Evolutionary conservation across 53 echinoderm and acorn worm genomes (phyloP), one percentile per base, ranked within the genome.

Genomic region (Zoroaster sp.): DNA sequence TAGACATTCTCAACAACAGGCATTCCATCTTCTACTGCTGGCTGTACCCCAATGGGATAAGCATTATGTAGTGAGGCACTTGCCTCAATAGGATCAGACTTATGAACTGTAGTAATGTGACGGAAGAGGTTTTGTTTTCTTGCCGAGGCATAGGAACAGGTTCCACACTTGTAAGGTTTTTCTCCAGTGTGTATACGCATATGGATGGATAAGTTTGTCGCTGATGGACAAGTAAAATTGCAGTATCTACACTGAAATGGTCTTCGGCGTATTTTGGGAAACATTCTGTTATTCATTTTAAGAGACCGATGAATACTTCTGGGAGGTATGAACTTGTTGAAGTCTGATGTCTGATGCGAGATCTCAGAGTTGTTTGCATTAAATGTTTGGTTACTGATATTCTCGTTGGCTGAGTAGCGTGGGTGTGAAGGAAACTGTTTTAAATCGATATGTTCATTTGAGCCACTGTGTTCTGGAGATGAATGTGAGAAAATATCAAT

Each of bases 171-270:
- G 85, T 71, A 85, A 38, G 85, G 85, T 20, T 85, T 85, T 49
- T 85, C 85, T 31, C 85, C 85, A 44, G 85, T 85, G 72, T 85
- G 85, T 66, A 85, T 85, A 31, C 85, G 85, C 85, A 85, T 85
- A 49, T 85, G 85, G 39, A 85, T 85, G 71, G 85, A 69, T 46
- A 85, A 43, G 71, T 85, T 85, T 34, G 85, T 85, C 2, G 85
- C 85, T n/a, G 85, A 85, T 6, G 85, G 85, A 40, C 85, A 85
- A 18, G 85, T 44, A 35, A 85, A 85, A 20, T 49, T 46, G 72
- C 85, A 85, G 71, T 71, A 85, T 47, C 69, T 85, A 20, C 85
- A 85, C 52, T 85, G 85, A 39, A 85, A 85, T 25, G 85, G 85
- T 23, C 71, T 14, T 1, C 85, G 85, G 0, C 85, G 70, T n/a